phyloP scores from a whole-genome alignment of 2,113 vertebrate genomes.

The Aegypius monachus region DNA sequence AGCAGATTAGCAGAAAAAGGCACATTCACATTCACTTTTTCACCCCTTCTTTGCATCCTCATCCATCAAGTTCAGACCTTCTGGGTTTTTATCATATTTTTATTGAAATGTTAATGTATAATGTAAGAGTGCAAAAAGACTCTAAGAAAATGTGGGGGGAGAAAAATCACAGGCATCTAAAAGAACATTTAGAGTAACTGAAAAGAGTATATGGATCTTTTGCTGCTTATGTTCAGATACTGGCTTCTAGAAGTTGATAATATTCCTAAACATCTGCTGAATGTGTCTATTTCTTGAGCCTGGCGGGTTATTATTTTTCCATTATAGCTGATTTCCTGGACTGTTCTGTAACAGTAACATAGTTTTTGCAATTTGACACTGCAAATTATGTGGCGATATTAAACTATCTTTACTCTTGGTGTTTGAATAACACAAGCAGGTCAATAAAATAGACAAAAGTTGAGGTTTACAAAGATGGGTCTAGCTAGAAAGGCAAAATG shows the following conservation, averaged over 20 bases:
- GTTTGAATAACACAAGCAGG: not conserved
- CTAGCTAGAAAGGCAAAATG: not conserved
- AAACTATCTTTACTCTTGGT: not conserved
- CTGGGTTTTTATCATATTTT: not conserved
- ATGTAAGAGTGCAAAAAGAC: not conserved
- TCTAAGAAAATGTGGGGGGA: not conserved
- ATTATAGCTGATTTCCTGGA: not conserved
- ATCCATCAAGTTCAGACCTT: not conserved
- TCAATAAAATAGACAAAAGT: not conserved
- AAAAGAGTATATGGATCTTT: not conserved
- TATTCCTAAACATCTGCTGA: not conserved
- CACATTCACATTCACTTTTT: not conserved
- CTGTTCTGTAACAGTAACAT: not conserved
- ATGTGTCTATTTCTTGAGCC: not conserved
- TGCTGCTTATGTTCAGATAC: not conserved
- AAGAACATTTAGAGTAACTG: not conserved
- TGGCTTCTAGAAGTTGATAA: not conserved
- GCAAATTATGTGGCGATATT: not conserved
- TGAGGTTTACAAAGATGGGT: not conserved
- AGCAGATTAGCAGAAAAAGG: not conserved
- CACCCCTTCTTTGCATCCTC: not conserved
- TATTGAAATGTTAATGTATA: not conserved
- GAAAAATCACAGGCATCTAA: not conserved
- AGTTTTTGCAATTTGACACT: not conserved
- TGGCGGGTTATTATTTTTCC: not conserved